Evolutionary conservation across 2,113 vertebrate genomes (phyloP), one percentile per base, ranked within the genome.

Genomic region (Clarias magur): DNA sequence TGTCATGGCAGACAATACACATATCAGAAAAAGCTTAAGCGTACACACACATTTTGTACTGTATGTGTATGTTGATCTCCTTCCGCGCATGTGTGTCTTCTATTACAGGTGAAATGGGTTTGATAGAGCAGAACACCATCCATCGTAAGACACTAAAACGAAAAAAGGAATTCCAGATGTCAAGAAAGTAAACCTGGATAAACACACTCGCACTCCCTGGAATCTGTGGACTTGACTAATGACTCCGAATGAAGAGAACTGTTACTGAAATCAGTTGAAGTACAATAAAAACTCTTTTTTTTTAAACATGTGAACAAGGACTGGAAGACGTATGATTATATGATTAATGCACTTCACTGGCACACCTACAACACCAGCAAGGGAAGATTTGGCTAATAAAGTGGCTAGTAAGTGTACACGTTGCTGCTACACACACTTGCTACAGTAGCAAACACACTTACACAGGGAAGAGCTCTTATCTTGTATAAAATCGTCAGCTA

Each of bases 91-190:
- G 27, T 68, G 11, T 54, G 34, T 42, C 23, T 82, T 84, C 56
- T n/a, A 19, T 42, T 85, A 1, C 27, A 85, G 83, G 38, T 85
- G 83, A 85, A 53, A 85, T 6, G 2, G 27, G 11, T 16, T 42
- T 48, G 19, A 63, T 21, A 48, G 75, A 72, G 17, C 80, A 38
- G 88, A 56, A 3, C 21, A 19, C 1, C 25, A 25, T 42, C 19
- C 9, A 11, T 72, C 62, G 13, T 27, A 89, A 30, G 57, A 85
- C 15, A 6, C 19, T 65, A 4, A 79, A 72, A 34, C 56, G 67
- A 21, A 86, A 86, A 86, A 11, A 38, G 56, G 78, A 80, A 62
- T 13, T 38, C 23, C 79, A 80, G 25, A 30, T 30, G 25, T 38
- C 78, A 38, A 38, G 53, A 19, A 78, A 85, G 59, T 27, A 53